These are phyloP conservation scores for Rhagonycha lutea DNA, from an alignment of 2,888 invertebrate genomes.

Conservation along the genomic window DNA sequence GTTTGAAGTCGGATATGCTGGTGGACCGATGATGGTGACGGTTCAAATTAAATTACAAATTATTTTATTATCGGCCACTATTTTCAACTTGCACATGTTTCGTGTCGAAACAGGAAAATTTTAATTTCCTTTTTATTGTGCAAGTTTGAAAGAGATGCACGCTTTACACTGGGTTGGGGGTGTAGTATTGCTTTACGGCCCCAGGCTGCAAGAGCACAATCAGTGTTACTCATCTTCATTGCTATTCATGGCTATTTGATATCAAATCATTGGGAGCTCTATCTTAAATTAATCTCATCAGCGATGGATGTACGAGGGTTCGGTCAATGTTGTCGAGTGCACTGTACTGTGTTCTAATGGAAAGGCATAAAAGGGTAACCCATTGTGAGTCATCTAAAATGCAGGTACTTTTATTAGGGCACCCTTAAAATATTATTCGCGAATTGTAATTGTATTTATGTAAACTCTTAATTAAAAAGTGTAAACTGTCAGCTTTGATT, in stretches of 20 bases:
- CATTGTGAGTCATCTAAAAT: slow-evolving; percentile 14
- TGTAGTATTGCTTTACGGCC: slow-evolving; percentile 17
- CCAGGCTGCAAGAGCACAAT: slow-evolving; percentile 43
- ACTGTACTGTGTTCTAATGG: slow-evolving; percentile 17
- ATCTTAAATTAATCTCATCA: slow-evolving; percentile 48
- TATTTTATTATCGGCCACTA: neutral
- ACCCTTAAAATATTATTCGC: slow-evolving; percentile 1
- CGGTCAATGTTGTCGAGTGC: slow-evolving; percentile 9
- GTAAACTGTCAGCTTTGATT: neutral
- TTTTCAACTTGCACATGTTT: neutral
- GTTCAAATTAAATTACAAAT: neutral
- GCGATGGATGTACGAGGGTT: slow-evolving; percentile 30
- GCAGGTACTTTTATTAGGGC: slow-evolving; percentile 6
- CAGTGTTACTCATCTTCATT: slow-evolving; percentile 48
- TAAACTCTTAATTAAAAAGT: slow-evolving; percentile 3
- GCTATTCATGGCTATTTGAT: slow-evolving; percentile 48
- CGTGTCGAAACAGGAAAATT: slow-evolving; percentile 24
- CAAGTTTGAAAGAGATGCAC: slow-evolving; percentile 35
- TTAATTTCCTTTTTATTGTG: slow-evolving; percentile 40
- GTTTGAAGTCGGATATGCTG: slow-evolving; percentile 1
- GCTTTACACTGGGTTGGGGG: slow-evolving; percentile 32
- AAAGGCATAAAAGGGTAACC: slow-evolving; percentile 15
- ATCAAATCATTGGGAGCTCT: slow-evolving; percentile 45
- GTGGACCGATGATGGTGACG: neutral
- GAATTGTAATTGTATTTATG: slow-evolving; percentile 7